These are phyloP conservation scores for Galaxea fascicularis DNA, from an alignment of 92 coral and sea anemone genomes.

Conservation along the genomic window DNA sequence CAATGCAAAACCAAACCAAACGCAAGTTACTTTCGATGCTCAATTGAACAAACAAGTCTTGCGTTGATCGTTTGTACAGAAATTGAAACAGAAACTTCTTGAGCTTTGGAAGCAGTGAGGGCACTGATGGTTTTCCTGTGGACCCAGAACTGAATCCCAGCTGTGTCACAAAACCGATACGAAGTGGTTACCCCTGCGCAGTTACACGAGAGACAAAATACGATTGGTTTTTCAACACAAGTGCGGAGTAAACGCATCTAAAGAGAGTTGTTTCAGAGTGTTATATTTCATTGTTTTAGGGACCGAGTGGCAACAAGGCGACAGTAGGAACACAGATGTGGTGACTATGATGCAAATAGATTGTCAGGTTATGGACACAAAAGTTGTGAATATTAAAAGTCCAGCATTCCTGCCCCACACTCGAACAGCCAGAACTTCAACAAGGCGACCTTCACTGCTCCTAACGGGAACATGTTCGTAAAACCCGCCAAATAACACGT, in stretches of 20 bases:
- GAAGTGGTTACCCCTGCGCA: too few relatives aligned
- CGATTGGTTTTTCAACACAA: not conserved
- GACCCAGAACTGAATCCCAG: too few relatives aligned
- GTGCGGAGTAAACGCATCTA: not conserved
- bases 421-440: constrained; percentile 66
- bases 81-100: too few relatives aligned
- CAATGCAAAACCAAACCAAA: too few relatives aligned
- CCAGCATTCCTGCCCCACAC: constrained; percentile 87
- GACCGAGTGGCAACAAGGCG: constrained; percentile 72
- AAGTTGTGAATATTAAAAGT: constrained; percentile 85
- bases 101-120: too few relatives aligned
- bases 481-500: constrained; percentile 37
- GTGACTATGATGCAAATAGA: constrained; percentile 96
- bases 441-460: constrained; percentile 55
- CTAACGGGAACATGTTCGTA: constrained; percentile 28
- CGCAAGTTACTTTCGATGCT: too few relatives aligned
- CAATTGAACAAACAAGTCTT: too few relatives aligned
- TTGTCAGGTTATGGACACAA: constrained; percentile 93
- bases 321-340: constrained; percentile 62
- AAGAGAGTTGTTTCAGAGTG: not conserved
- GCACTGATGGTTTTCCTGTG: too few relatives aligned
- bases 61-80: too few relatives aligned
- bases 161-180: too few relatives aligned
- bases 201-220: not conserved
- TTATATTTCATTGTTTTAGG: not conserved